phyloP scores from a whole-genome alignment of 2,797 vertebrate genomes.

The Myotis daubentonii region DNA sequence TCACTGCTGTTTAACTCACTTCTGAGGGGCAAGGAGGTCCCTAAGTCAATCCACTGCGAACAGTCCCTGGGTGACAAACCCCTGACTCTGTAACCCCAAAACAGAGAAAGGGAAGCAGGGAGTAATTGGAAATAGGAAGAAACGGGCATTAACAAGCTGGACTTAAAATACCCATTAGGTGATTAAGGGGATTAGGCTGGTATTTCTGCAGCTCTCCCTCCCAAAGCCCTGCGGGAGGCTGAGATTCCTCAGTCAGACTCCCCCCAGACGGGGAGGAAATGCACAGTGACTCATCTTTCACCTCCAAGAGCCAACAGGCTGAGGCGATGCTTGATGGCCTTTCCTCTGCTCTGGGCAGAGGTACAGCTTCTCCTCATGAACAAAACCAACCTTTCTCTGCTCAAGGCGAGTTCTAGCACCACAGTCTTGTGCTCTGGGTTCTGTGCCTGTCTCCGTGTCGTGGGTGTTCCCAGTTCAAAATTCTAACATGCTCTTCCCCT shows the following conservation, averaged over 20 bases:
- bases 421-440: constrained; percentile 51
- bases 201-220: background rate
- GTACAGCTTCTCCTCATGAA: background rate
- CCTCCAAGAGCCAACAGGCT: background rate
- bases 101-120: background rate
- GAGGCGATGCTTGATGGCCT: background rate
- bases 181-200: background rate
- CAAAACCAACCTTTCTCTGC: background rate
- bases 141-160: background rate
- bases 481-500: background rate
- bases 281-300: constrained; percentile 27
- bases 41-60: background rate
- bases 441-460: background rate
- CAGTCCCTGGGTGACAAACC: background rate
- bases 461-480: background rate
- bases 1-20: background rate
- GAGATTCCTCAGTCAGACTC: background rate
- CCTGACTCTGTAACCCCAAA: background rate
- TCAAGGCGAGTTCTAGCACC: background rate
- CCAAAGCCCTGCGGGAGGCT: background rate
- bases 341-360: background rate
- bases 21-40: background rate
- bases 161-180: background rate
- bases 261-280: background rate
- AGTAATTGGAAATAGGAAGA: background rate